These are phyloP conservation scores for Neoascia interrupta DNA, from an alignment of 2,888 invertebrate species.

Conservation along the genomic window DNA sequence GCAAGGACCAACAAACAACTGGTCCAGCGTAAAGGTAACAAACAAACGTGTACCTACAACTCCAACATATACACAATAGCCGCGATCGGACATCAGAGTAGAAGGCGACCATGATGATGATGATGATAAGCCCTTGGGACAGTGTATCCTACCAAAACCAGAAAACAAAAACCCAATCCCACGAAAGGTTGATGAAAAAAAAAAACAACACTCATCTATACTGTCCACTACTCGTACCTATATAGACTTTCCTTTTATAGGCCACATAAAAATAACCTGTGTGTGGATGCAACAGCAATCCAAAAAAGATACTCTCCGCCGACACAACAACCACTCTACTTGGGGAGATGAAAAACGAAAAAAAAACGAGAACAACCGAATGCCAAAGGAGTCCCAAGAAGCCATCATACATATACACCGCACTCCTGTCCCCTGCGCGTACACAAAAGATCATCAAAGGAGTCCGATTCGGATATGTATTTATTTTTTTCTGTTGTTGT, in stretches of 20 bases:
- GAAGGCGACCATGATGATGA: slow-evolving; percentile 33
- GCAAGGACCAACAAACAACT: slow-evolving; percentile 36
- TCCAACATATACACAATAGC: slow-evolving; percentile 46
- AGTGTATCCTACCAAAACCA: slow-evolving; percentile 35
- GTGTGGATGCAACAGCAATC: slow-evolving; percentile 38
- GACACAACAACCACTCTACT: slow-evolving; percentile 42
- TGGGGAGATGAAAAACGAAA: slow-evolving; percentile 21
- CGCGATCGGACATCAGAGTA: slow-evolving; percentile 15
- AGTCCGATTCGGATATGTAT: slow-evolving; percentile 61
- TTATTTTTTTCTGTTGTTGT: slow-evolving; percentile 13
- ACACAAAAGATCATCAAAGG: slow-evolving; percentile 63
- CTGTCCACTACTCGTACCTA: too few relatives aligned
- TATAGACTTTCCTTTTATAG: slow-evolving; percentile 68
- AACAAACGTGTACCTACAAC: slow-evolving; percentile 39
- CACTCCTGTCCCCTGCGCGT: slow-evolving; percentile 39
- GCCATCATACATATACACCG: too few relatives aligned
- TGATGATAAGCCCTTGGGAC: slow-evolving; percentile 66
- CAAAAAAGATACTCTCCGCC: slow-evolving; percentile 51
- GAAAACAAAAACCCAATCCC: slow-evolving; percentile 51
- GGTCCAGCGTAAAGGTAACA: slow-evolving; percentile 50
- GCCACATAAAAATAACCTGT: slow-evolving; percentile 48
- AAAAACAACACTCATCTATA: too few relatives aligned
- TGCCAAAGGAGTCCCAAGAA: slow-evolving; percentile 65
- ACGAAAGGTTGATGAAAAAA: too few relatives aligned
- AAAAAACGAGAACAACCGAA: slow-evolving; percentile 13